Evolutionary conservation across 2,797 vertebrate genomes (phyloP).

Genomic region (Ciconia nigra): DNA sequence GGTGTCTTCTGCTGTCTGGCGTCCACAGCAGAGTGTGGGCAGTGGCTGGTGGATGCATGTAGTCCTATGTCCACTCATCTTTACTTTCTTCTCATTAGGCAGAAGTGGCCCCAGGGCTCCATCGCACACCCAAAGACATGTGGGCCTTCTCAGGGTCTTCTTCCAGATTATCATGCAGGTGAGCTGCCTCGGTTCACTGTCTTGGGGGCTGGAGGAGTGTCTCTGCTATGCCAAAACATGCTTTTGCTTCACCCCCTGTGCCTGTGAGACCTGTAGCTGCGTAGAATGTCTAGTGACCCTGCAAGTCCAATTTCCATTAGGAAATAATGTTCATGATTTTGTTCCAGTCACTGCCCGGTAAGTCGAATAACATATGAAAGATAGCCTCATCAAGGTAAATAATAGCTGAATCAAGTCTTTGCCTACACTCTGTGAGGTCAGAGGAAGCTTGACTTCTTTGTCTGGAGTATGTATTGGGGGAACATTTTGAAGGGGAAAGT

Average conservation of each 20-base stretch:
- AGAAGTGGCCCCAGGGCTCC: background rate
- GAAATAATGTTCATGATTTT: background rate
- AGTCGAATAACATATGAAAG: background rate
- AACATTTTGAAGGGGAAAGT: background rate
- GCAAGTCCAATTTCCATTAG: background rate
- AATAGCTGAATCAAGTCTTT: background rate
- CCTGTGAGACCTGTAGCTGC: background rate
- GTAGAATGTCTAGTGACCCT: background rate
- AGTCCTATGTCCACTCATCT: background rate
- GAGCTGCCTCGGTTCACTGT: background rate
- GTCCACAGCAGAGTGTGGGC: background rate
- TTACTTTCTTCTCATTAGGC: background rate
- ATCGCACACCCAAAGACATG: fast-evolving
- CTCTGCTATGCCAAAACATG: background rate
- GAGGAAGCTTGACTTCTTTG: background rate
- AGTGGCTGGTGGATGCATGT: background rate
- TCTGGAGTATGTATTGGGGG: background rate
- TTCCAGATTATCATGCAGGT: background rate
- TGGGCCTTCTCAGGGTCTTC: background rate
- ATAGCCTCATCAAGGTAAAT: background rate
- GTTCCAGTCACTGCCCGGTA: background rate
- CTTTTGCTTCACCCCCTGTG: background rate
- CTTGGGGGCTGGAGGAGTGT: background rate
- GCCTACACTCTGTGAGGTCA: background rate
- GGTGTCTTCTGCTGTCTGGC: fast-evolving